Evolutionary conservation across 2,113 vertebrate species (phyloP).

Genomic region (Symphodus melops): DNA sequence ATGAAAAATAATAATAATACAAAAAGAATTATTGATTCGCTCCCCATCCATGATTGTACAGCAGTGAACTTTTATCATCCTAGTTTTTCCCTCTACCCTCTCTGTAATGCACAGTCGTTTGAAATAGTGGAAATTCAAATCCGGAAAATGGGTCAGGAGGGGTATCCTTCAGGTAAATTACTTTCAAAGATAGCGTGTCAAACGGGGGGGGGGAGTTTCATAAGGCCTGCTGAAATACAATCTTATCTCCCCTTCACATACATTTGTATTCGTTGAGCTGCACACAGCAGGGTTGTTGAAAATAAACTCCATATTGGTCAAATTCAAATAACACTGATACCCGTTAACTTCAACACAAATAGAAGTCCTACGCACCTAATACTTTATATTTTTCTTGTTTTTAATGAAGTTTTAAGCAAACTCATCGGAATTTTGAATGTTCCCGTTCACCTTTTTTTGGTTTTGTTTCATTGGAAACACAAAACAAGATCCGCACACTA

Average conservation of each 20-base stretch:
- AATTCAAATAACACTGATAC: too few species aligned
- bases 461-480: too few species aligned
- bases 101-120: constrained; percentile 54
- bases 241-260: not conserved
- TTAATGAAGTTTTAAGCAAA: too few species aligned
- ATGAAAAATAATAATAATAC: too few species aligned
- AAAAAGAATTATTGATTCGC: constrained; percentile 58
- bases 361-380: too few species aligned
- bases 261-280: not conserved
- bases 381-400: too few species aligned
- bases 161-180: constrained; percentile 59
- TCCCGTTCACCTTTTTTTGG: not conserved
- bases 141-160: constrained; percentile 73
- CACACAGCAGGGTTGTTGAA: not conserved
- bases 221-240: not conserved
- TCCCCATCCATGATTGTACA: constrained; percentile 45
- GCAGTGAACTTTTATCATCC: constrained; percentile 38
- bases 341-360: too few species aligned
- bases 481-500: too few species aligned
- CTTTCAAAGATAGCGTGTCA: constrained; percentile 48
- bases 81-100: constrained; percentile 29
- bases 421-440: not conserved
- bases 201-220: constrained; percentile 26
- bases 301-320: too few species aligned
- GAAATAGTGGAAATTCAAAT: constrained; percentile 66